Conservation (phyloP, 23 tunicate species). For the Styela plicata region DNA sequence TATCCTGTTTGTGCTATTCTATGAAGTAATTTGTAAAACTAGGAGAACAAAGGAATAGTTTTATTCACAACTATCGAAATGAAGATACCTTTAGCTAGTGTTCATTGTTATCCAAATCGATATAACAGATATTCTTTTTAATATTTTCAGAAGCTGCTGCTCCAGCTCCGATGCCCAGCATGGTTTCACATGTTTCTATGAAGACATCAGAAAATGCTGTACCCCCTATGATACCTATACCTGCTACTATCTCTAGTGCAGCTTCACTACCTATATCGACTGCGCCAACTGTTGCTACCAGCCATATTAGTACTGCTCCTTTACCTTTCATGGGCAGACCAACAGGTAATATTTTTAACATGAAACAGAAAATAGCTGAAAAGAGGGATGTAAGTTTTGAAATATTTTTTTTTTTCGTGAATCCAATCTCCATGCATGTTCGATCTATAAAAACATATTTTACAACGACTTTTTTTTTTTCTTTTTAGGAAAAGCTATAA, state of each 20-base stretch:
- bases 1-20: too few species aligned
- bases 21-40: too few species aligned
- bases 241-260: slow-evolving; percentile 40
- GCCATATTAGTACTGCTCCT: not conserved
- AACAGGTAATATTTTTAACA: slow-evolving; percentile 14
- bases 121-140: too few species aligned
- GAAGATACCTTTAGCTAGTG: too few species aligned
- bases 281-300: slow-evolving; percentile 1
- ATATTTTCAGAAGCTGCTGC: not conserved
- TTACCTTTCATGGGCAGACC: not conserved
- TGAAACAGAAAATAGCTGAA: too few species aligned
- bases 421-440: not conserved
- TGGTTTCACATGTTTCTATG: not conserved
- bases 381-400: too few species aligned
- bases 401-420: not conserved
- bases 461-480: too few species aligned
- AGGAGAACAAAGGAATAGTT: too few species aligned
- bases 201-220: not conserved
- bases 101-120: too few species aligned
- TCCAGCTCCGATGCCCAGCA: not conserved
- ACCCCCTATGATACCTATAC: not conserved
- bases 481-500: slow-evolving; percentile 47
- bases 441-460: not conserved
- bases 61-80: too few species aligned
- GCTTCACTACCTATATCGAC: slow-evolving; percentile 37